Evolutionary conservation across 1,140 invertebrate genomes (phyloP).

Genomic region (Lordiphosa mommai): DNA sequence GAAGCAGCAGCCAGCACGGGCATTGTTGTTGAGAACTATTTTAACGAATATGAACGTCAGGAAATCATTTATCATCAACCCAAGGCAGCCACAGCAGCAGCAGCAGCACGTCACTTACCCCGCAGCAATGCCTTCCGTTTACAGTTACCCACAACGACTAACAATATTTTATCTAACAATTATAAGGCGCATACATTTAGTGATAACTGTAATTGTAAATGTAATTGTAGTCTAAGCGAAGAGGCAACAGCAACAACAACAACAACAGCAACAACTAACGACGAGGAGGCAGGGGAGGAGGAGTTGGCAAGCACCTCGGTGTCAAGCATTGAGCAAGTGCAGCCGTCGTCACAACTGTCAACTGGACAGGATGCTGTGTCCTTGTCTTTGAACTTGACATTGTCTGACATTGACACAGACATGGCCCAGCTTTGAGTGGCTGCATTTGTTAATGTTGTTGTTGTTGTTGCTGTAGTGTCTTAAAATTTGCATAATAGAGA

Average conservation of each 20-base stretch:
- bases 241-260: conserved; percentile 14
- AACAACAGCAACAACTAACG: conserved; percentile 30
- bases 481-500: conserved; percentile 55
- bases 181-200: conserved; percentile 74
- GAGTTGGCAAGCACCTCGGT: conserved; percentile 62
- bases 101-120: conserved; percentile 14
- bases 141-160: conserved; percentile 64
- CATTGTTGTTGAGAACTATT: conserved; percentile 78
- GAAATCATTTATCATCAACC: conserved; percentile 78
- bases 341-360: conserved; percentile 7
- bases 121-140: conserved; percentile 55
- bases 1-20: conserved; percentile 23
- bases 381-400: conserved; percentile 69
- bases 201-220: conserved; percentile 76
- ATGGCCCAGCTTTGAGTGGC: conserved; percentile 47
- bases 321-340: conserved; percentile 69
- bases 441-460: conserved; percentile 22
- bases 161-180: conserved; percentile 69
- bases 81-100: conserved; percentile 23
- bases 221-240: conserved; percentile 70
- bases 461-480: conserved; percentile 31
- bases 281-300: conserved; percentile 27
- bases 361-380: conserved; percentile 15
- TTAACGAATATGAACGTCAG: conserved; percentile 78
- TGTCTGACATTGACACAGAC: conserved; percentile 64